Base-by-base conservation (phyloP, 2,113 vertebrate genomes). In the Leuciscus idus region DNA sequence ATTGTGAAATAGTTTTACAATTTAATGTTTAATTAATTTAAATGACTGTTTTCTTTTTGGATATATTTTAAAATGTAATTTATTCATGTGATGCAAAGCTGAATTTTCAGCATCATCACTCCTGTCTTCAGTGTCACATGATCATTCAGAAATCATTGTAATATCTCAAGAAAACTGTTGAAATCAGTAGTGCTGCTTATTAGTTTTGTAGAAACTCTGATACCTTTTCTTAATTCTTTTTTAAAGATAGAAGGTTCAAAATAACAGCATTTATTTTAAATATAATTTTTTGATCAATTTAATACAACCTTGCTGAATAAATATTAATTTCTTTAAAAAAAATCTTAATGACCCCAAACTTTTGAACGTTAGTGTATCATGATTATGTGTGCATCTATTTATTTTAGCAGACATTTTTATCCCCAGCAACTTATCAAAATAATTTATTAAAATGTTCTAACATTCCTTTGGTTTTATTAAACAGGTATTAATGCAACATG, bases 401-500 rank as follows among this genome's bases (percentile, higher is more conserved):
- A 62, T 73, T 73, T 73, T 23, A 43, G 70, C 72, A 75, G 72
- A 17, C 43, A 15, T 15, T 48, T 48, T 74, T 48, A 74, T 48
- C 43, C 72, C 46, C 1, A 46, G 21, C 4, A 11, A 23, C 39
- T 39, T 72, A 10, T 72, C 43, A 23, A 39, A 39, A 39, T 39
- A 5, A 39, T 72, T 23, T 23, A 19, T 39, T 5, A 8, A 48
- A 26, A 75, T 75, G 39, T 48, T 75, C 23, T 64, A 48, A 62
- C 28, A 39, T 21, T 73, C 30, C 48, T 66, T 43, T 75, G 43
- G 57, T 66, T 83, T 75, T 75, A 17, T 48, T 74, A 75, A 81
- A 61, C 85, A 82, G 78, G 75, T 19, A 26, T 43, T 64, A 30
- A 36, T 52, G 57, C 48, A 43, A 68, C 30, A 21, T 36, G n/a